Evolutionary conservation across 2,113 vertebrate species (phyloP).

Genomic region (Oreochromis aureus): DNA sequence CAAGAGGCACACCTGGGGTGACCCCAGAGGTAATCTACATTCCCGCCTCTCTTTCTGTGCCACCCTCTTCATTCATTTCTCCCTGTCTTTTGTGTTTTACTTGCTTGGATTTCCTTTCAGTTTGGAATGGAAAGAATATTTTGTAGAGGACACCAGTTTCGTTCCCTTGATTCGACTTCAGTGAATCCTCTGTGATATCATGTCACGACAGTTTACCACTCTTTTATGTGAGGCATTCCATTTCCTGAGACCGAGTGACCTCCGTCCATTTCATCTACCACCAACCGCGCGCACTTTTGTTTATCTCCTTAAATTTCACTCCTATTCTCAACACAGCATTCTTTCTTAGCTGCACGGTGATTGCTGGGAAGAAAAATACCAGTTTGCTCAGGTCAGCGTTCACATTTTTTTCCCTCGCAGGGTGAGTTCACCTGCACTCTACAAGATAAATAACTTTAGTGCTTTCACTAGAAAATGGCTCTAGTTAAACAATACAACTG

Average conservation of each 20-base stretch:
- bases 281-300: neutral
- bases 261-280: slow-evolving; percentile 9
- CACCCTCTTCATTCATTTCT: slow-evolving; percentile 26
- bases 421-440: slow-evolving; percentile 37
- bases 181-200: neutral
- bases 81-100: slow-evolving; percentile 14
- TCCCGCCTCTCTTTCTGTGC: neutral
- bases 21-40: slow-evolving; percentile 57
- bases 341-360: neutral
- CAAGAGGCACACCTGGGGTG: slow-evolving; percentile 53
- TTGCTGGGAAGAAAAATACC: slow-evolving; percentile 32
- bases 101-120: neutral
- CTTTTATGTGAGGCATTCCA: slow-evolving; percentile 16
- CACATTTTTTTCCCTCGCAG: slow-evolving; percentile 25
- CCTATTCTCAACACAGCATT: neutral
- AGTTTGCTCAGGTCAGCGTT: slow-evolving; percentile 41
- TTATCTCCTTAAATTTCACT: slow-evolving; percentile 2
- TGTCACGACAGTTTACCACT: slow-evolving; percentile 3
- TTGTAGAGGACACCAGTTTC: neutral
- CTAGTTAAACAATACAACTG: slow-evolving; percentile 45
- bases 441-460: slow-evolving; percentile 50
- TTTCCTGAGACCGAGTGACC: slow-evolving; percentile 28
- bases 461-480: slow-evolving; percentile 30
- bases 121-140: neutral
- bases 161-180: neutral